These are phyloP conservation scores for Pluvianellus socialis DNA, from an alignment of 2,113 vertebrate genomes.

Conservation along the genomic window DNA sequence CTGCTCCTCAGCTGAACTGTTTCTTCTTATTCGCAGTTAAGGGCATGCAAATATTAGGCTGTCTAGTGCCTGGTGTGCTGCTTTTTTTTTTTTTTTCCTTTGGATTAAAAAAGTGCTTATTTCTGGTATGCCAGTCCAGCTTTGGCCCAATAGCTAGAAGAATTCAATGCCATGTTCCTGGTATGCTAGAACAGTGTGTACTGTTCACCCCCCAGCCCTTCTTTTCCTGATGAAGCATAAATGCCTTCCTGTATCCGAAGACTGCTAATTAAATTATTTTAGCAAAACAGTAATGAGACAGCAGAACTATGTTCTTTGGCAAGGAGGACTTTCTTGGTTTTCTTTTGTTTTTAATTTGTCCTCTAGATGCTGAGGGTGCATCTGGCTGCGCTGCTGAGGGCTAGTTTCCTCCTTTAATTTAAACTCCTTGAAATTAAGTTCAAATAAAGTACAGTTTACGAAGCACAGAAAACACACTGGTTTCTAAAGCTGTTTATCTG, in stretches of 20 bases:
- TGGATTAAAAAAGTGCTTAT: background rate
- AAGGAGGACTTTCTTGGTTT: background rate
- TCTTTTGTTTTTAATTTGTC: slow-evolving; percentile 32
- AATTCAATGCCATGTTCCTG: slow-evolving; percentile 28
- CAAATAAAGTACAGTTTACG: slow-evolving; percentile 13
- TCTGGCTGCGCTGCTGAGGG: slow-evolving; percentile 46
- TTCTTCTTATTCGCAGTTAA: background rate
- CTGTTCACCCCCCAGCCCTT: background rate
- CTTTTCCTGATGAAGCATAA: slow-evolving; percentile 61
- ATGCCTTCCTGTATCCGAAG: slow-evolving; percentile 69
- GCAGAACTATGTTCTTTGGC: slow-evolving; percentile 74
- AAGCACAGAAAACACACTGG: background rate
- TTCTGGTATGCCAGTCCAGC: slow-evolving; percentile 32
- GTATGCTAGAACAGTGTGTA: slow-evolving; percentile 67
- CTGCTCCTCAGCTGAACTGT: background rate
- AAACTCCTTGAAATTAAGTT: slow-evolving; percentile 59
- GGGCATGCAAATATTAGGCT: background rate
- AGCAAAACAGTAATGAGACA: slow-evolving; percentile 70
- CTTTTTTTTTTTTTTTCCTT: background rate
- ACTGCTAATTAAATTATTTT: slow-evolving; percentile 75
- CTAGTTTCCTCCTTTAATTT: slow-evolving; percentile 59
- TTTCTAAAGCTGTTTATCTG: slow-evolving; percentile 19
- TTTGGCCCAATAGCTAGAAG: slow-evolving; percentile 18
- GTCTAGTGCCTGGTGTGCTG: background rate
- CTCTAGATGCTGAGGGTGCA: slow-evolving; percentile 45